Base-by-base conservation (phyloP, 2,113 vertebrate genomes). In the Scophthalmus maximus region DNA sequence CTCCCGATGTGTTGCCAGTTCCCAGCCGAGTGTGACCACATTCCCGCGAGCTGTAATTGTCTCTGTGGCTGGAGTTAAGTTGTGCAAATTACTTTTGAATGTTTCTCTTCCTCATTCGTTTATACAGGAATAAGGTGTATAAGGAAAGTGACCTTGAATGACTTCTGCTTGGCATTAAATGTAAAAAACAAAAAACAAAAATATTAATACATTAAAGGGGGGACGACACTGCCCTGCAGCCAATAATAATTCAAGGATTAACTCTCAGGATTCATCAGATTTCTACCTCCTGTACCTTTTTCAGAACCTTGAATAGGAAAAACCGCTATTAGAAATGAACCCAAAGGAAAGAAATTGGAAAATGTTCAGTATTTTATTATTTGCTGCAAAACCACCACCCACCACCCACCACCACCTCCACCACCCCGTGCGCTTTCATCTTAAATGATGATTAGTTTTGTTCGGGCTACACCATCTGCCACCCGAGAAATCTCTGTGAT, bases 401-500 rank as follows among this genome's bases (percentile, higher is more conserved):
- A 5, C 4, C 18, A 17, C 8, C 42, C 42, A 15, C 38, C 38
- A n/a, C n/a, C n/a, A n/a, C n/a, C n/a, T n/a, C n/a, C n/a, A n/a
- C 36, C 40, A 40, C 55, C 27, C 38, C 47, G 9, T 44, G 34
- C 59, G 40, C 68, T 84, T 86, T 91, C 56, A 79, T 88, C 68
- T 82, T 52, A 60, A 79, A 85, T 84, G 72, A 78, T 89, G 79
- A 83, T 90, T 76, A 27, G 76, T 68, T 77, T 78, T 78, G 68
- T 87, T 88, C 72, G 50, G 73, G 86, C 73, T 44, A 25, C 60
- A 70, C 67, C 57, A 68, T 79, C 69, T 82, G 83, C 79, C 87
- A 90, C 69, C 81, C 87, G 83, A 87, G 83, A 92, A 82, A 89
- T 86, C 22, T 65, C 59, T 23, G 40, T 52, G 7, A 73, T 87